Evolutionary conservation across 2,113 vertebrate genomes (phyloP).

Genomic region (Fukomys damarensis): DNA sequence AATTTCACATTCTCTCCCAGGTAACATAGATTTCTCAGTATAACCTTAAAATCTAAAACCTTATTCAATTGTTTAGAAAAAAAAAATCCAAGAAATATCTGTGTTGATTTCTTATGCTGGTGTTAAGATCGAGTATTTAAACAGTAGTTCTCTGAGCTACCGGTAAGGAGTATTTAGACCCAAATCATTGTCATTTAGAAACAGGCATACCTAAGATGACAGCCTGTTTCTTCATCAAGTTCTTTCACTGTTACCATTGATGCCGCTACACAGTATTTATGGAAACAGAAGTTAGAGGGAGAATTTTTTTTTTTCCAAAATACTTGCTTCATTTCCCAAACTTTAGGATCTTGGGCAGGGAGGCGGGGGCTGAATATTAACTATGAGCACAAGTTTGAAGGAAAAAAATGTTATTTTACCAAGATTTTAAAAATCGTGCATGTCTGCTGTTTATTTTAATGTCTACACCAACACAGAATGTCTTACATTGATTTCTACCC

Average conservation of each 20-base stretch:
- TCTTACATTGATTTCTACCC: slow-evolving; percentile 75
- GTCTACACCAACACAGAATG: slow-evolving; percentile 73
- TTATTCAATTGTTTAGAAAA: slow-evolving; percentile 71
- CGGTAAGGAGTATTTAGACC: slow-evolving; percentile 53
- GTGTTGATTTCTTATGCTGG: slow-evolving; percentile 48
- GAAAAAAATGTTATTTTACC: slow-evolving; percentile 50
- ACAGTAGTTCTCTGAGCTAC: slow-evolving; percentile 67
- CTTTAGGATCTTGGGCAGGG: slow-evolving; percentile 71
- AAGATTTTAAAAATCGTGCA: slow-evolving; percentile 76
- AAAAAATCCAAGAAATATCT: slow-evolving; percentile 61
- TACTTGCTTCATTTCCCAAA: slow-evolving; percentile 62
- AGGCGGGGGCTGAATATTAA: slow-evolving; percentile 72
- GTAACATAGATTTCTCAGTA: slow-evolving; percentile 65
- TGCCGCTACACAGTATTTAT: slow-evolving; percentile 63
- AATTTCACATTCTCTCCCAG: slow-evolving; percentile 75
- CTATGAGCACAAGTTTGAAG: slow-evolving; percentile 80
- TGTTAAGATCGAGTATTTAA: slow-evolving; percentile 73
- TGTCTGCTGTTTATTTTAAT: slow-evolving; percentile 79
- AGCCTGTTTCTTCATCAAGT: slow-evolving; percentile 25
- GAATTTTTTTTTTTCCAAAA: slow-evolving; percentile 63
- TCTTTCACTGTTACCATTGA: slow-evolving; percentile 33
- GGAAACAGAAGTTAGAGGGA: slow-evolving; percentile 65
- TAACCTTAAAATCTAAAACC: slow-evolving; percentile 63
- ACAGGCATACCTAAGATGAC: slow-evolving; percentile 6
- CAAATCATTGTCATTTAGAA: slow-evolving; percentile 49